phyloP scores from a whole-genome alignment of 2,113 vertebrate genomes.

The Crotalus horridus region DNA sequence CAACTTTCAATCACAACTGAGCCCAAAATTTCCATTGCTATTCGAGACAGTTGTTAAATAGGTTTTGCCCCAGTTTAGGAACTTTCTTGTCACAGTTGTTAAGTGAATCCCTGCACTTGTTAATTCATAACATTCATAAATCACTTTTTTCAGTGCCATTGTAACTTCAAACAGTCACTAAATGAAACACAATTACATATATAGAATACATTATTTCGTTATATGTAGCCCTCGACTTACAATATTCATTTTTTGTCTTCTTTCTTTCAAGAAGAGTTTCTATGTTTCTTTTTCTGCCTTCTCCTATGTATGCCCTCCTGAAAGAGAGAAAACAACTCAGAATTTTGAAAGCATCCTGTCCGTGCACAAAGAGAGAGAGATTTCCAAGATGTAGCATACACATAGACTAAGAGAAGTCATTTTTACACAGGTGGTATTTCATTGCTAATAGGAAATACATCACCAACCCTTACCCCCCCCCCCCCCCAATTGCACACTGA shows the following conservation, averaged over 20 bases:
- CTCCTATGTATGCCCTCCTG: no score
- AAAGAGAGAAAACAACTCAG: not conserved
- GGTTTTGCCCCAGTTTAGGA: not conserved
- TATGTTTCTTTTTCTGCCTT: no score
- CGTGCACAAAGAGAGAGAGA: not conserved
- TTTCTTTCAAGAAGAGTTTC: no score
- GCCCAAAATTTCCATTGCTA: not conserved
- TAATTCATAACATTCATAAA: not conserved
- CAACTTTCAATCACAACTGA: not conserved
- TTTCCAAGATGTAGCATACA: not conserved
- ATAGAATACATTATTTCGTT: no score
- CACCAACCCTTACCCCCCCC: not conserved
- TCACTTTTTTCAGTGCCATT: not conserved
- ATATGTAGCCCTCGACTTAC: no score
- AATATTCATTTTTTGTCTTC: no score
- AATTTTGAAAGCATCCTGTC: not conserved
- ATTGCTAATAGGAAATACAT: not conserved
- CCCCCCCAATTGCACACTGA: not conserved
- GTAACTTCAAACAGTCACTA: not conserved
- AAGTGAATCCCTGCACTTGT: not conserved
- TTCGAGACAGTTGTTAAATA: not conserved
- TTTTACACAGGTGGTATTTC: not conserved
- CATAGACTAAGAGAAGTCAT: not conserved
- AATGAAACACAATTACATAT: not conserved
- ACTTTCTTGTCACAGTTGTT: not conserved